Evolutionary conservation across 2,113 vertebrate species (phyloP).

Genomic region (Chroicocephalus ridibundus): DNA sequence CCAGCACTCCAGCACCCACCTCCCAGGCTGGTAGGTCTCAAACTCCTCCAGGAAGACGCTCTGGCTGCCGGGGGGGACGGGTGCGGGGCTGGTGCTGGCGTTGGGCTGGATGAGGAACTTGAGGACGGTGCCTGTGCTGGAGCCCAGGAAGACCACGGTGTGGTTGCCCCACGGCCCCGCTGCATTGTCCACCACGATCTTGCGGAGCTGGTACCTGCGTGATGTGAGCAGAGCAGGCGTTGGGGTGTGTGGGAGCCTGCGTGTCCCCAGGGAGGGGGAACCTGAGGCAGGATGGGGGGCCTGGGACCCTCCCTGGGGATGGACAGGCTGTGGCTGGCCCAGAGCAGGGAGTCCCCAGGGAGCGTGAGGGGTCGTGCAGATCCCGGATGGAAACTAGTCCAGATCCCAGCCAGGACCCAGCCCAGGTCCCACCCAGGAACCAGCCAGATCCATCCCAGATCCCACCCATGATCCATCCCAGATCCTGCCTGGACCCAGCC

Average conservation of each 20-base stretch:
- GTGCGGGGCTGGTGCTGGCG: conserved; percentile 51
- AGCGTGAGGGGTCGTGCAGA: accelerated
- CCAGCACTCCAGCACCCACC: conserved; percentile 65
- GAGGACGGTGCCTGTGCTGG: conserved; percentile 88
- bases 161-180: conserved; percentile 88
- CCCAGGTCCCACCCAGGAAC: too few species aligned
- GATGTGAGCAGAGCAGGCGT: accelerated
- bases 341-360: accelerated
- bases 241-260: neutral
- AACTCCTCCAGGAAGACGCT: conserved; percentile 92
- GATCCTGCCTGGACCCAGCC: neutral
- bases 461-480: neutral
- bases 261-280: neutral
- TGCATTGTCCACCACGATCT: conserved; percentile 87
- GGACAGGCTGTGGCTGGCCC: neutral
- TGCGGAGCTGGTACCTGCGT: conserved; percentile 90
- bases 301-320: neutral
- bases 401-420: neutral
- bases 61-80: conserved; percentile 65
- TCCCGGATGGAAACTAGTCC: neutral
- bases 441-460: neutral
- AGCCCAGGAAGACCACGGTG: conserved; percentile 91
- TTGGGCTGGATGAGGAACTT: conserved; percentile 92
- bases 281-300: neutral
- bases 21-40: conserved; percentile 91